Conservation (phyloP, 2,113 vertebrate species). For the Fregata magnificens region DNA sequence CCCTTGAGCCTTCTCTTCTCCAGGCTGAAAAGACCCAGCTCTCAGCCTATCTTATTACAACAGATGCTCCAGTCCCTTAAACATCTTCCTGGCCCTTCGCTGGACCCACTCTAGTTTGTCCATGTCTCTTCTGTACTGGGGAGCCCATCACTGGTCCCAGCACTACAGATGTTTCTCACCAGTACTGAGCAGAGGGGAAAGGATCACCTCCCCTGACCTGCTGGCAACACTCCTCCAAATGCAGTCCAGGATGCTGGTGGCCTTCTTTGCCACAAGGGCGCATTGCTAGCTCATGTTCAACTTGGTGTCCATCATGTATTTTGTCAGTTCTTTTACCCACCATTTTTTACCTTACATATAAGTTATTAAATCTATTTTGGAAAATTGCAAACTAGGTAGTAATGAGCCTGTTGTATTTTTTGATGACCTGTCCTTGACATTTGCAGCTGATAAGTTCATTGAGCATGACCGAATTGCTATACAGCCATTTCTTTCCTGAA, state of each 20-base stretch:
- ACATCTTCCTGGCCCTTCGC: not conserved
- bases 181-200: not conserved
- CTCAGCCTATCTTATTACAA: not conserved
- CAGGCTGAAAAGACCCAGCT: not conserved
- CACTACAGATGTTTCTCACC: not conserved
- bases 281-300: not conserved
- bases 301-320: accelerated
- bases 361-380: not conserved
- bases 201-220: too few species aligned
- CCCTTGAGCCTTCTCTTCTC: not conserved
- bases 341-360: not conserved
- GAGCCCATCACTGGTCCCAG: not conserved
- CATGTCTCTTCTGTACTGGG: too few species aligned
- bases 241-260: not conserved
- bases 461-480: not conserved
- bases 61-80: not conserved
- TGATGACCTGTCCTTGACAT: not conserved
- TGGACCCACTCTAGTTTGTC: not conserved
- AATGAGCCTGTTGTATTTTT: not conserved
- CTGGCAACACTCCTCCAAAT: too few species aligned
- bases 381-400: not conserved
- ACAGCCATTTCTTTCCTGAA: not conserved
- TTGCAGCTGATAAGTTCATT: not conserved
- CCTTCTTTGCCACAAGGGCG: not conserved
- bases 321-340: not conserved